These are phyloP conservation scores for Macrophya annulata DNA, from an alignment of 2,888 invertebrate species.

Conservation along the genomic window DNA sequence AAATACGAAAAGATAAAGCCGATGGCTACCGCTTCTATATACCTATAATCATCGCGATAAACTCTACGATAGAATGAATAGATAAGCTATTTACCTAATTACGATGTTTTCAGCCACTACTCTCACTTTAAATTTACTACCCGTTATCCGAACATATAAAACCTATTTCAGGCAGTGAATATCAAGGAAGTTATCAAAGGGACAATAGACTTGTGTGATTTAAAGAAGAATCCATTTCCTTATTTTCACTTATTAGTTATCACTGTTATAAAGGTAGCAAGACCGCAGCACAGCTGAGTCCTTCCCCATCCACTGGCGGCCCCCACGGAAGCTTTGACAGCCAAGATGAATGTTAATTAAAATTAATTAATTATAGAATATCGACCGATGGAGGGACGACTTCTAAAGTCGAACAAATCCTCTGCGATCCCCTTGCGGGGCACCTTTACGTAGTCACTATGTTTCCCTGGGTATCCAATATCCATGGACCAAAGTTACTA, in stretches of 20 bases:
- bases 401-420: constrained; percentile 22
- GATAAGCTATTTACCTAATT: background rate
- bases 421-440: background rate
- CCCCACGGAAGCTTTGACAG: background rate
- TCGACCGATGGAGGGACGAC: background rate
- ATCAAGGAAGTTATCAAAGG: background rate
- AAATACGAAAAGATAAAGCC: constrained; percentile 19
- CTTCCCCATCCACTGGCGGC: background rate
- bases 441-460: background rate
- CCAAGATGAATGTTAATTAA: constrained; percentile 41
- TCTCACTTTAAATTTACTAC: background rate
- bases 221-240: constrained; percentile 1
- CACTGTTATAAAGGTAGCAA: background rate
- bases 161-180: background rate
- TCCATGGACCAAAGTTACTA: background rate
- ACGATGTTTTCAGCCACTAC: background rate
- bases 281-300: background rate
- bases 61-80: background rate
- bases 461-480: background rate
- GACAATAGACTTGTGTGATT: background rate
- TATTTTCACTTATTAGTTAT: background rate
- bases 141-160: background rate
- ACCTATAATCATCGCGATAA: constrained; percentile 9
- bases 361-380: constrained; percentile 42
- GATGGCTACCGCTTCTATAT: background rate